Base-by-base conservation (phyloP, 2,888 invertebrate genomes). In the Argyra leucocephala region DNA sequence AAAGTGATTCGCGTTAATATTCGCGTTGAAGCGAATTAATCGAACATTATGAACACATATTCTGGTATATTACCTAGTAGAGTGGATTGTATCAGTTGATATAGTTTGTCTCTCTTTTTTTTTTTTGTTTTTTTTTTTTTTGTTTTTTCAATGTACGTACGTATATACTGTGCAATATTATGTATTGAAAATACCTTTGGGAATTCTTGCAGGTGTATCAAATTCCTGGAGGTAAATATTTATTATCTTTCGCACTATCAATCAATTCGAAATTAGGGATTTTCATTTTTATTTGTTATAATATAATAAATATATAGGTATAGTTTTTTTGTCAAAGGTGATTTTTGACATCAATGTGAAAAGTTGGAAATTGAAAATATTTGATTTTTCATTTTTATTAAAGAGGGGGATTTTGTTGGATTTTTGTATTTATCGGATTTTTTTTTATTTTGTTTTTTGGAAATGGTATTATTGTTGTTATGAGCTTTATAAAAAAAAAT, bases 241-340 rank as follows among this genome's bases (percentile, higher is more conserved):
- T 48, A 48, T 48, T 48, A 48, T 48, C 48, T 48, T 48, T 48
- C 48, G 48, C 48, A 48, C 48, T 48, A 48, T 48, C 48, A 48
- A 48, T 48, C 48, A 48, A 48, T 48, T 48, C 5, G 15, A 48
- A 48, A 48, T 48, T 48, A 18, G 48, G 48, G n/a, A 48, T 48
- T 48, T 48, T 48, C 10, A 31, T 31, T 7, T 31, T 31, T n/a
- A n/a, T n/a, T 31, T 31, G 31, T 10, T 31, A 31, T 31, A 31
- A 7, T 15, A 48, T 48, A 18, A 3, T 37, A 12, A 5, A 48
- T 48, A 48, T 18, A 48, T 3, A 1, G 12, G 18, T 18, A n/a
- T 2, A 18, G 1, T 12, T 12, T 18, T 48, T 15, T 48, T 48
- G 1, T 48, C 5, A 3, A 15, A 48, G 18, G 12, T 48, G 6